Evolutionary conservation across 2,113 vertebrate genomes (phyloP), one percentile per base, ranked within the genome.

Genomic region (Atlantisia rogersi): DNA sequence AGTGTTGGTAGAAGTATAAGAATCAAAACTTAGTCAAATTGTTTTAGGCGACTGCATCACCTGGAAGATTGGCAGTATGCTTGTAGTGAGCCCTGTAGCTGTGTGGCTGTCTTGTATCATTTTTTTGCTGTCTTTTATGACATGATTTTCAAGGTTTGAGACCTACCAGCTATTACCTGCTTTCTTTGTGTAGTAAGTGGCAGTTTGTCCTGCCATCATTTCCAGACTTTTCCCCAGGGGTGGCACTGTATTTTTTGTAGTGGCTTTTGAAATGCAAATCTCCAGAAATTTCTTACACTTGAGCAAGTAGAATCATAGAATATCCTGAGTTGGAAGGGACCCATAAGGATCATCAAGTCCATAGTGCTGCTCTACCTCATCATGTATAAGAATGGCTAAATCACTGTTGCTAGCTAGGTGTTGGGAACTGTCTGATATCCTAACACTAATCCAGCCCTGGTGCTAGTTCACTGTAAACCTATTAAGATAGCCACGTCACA

Each of bases 401-500:
- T 32, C 15, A 7, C 29, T 70, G 5, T 39, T 91, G 32, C 16
- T 44, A 37, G 7, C 12, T 65, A 10, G 9, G 11, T 82, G 11
- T 42, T n/a, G 22, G 25, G 11, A 39, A 26, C 4, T 71, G 29
- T 70, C 65, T 40, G 31, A 35, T 89, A 29, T 50, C 13, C 63
- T 86, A 25, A 32, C 5, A 4, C 31, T 58, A n/a, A 50, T 37
- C 13, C 42, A 64, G 18, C 53, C 35, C 29, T 52, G 18, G 5
- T 82, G 32, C 13, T 56, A 63, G 10, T 15, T 82, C 52, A 48
- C 0, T 39, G 15, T 26, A 71, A 71, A 58, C 15, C 4, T 73
- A 1, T 44, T 58, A 31, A 55, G 15, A 31, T 31, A 53, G 18
- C 62, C 16, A 3, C 28, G 26, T 55, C 70, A 16, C 0, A 0